Evolutionary conservation across 1,140 invertebrate species (phyloP).

Genomic region (Megalopta genalis): DNA sequence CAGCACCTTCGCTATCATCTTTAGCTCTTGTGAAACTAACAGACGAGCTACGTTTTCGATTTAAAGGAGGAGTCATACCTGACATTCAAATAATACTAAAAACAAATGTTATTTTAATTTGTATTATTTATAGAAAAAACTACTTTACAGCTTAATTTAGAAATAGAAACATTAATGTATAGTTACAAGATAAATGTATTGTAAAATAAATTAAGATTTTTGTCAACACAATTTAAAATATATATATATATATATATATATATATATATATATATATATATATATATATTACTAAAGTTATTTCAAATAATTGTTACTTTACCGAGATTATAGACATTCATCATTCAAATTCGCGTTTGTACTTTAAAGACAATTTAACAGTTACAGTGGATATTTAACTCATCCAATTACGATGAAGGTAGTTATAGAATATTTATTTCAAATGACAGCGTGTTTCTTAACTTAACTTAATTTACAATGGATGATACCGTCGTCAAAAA

Average conservation of each 20-base stretch:
- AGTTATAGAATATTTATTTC: conserved; percentile 20
- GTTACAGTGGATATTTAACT: conserved; percentile 3
- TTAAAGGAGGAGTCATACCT: conserved; percentile 70
- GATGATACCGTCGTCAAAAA: not conserved
- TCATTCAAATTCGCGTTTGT: conserved; percentile 3
- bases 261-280: not conserved
- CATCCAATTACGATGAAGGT: conserved; percentile 13
- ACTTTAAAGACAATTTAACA: conserved; percentile 1
- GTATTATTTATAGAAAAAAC: not conserved
- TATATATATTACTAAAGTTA: conserved; percentile 6
- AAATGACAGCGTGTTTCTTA: conserved; percentile 27
- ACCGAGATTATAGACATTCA: not conserved
- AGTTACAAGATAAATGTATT: not conserved
- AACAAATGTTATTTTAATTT: conserved; percentile 10
- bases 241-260: not conserved
- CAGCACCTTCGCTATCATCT: conserved; percentile 67
- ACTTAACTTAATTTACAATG: not conserved
- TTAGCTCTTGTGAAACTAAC: conserved; percentile 77
- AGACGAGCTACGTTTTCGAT: conserved; percentile 76
- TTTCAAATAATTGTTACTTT: not conserved
- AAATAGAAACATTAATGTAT: not conserved
- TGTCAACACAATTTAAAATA: not conserved
- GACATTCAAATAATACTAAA: conserved; percentile 39
- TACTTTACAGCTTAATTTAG: not conserved
- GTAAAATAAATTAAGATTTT: not conserved